Conservation (phyloP, 2,797 vertebrate genomes). For the Acrossocheilus fasciatus region DNA sequence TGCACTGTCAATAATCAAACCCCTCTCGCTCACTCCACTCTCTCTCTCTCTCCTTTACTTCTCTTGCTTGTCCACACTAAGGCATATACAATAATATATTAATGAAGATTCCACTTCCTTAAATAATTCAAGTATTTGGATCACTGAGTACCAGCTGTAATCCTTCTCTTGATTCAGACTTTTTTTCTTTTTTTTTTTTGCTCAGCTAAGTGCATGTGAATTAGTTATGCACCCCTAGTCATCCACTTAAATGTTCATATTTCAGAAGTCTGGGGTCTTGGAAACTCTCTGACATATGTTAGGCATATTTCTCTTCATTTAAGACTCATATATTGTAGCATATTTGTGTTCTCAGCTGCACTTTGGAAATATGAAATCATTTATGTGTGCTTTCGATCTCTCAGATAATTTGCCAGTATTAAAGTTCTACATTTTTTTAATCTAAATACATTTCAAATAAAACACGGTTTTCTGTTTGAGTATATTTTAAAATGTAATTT, state of each 20-base stretch:
- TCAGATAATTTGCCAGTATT: not conserved
- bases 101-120: slow-evolving; percentile 50
- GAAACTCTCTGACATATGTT: slow-evolving; percentile 11
- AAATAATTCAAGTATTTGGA: slow-evolving; percentile 54
- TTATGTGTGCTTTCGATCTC: not conserved
- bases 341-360: not conserved
- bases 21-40: not conserved
- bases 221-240: slow-evolving; percentile 36
- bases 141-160: slow-evolving; percentile 27
- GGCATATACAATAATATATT: slow-evolving; percentile 50
- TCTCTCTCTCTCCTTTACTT: slow-evolving; percentile 12
- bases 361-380: not conserved
- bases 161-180: slow-evolving; percentile 31
- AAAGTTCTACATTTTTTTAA: not conserved
- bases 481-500: not conserved
- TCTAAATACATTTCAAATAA: not conserved
- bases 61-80: not conserved
- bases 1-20: slow-evolving; percentile 4
- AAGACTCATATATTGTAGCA: not conserved
- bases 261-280: slow-evolving; percentile 11
- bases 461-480: not conserved
- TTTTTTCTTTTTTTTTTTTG: not conserved
- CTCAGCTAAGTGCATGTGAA: slow-evolving; percentile 41
- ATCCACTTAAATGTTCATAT: slow-evolving; percentile 34
- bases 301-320: slow-evolving; percentile 21